Base-by-base conservation (phyloP, 2,113 vertebrate species). In the Plecturocebus donacophilus region DNA sequence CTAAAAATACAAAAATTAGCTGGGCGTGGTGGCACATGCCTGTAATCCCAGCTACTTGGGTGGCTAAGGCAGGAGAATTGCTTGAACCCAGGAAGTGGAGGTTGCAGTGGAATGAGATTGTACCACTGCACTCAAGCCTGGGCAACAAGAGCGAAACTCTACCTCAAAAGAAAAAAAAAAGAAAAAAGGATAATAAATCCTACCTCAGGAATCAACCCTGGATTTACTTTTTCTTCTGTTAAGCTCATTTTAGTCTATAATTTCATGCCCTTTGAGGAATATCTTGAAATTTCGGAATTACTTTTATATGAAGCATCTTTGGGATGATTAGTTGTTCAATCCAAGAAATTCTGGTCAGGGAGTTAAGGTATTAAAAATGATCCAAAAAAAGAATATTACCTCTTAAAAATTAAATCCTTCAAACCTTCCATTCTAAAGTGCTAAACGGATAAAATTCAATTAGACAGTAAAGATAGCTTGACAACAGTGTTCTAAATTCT, bases 241-340 rank as follows among this genome's bases (percentile, higher is more conserved):
- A 64, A 68, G 40, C 96, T 92, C 87, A 45, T 86, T 97, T 94
- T 68, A 77, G 40, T 79, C 7, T 97, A 96, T 91, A 96, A 97
- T 83, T 97, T 94, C 91, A 98, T 40, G 87, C 96, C 94, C 89
- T 95, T 98, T 93, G 84, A 91, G 10, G 64, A 90, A 90, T 98
- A 91, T 94, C 86, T 77, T 97, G 88, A 98, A 96, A 85, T 88
- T 86, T 71, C 91, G 94, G 89, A 97, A 98, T 98, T 98, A 96
- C 89, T 97, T 96, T 95, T 92, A 73, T 86, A 80, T 45, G 58
- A 96, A 97, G 61, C 20, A 84, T 87, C 71, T 97, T 97, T 97
- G 89, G 89, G 25, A 77, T 94, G 45, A 95, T 68, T 71, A 21
- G 73, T 97, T 93, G 87, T 3, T 93, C 12, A 95, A 42, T 73